These are phyloP conservation scores for Tonatia bakeri DNA, from an alignment of 2,113 vertebrate genomes.

Conservation along the genomic window DNA sequence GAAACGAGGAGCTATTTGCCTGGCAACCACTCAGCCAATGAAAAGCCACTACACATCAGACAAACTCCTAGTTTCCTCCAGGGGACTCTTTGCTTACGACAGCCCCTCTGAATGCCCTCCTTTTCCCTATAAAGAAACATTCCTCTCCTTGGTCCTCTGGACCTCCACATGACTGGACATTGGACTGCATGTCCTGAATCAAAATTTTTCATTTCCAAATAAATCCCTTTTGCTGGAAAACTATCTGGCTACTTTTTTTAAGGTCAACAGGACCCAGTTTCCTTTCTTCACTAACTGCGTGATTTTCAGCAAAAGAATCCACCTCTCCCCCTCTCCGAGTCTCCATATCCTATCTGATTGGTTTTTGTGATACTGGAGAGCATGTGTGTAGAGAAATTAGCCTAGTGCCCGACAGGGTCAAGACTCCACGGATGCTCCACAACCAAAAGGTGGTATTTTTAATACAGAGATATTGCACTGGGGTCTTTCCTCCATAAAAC, in stretches of 20 bases:
- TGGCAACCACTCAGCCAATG: not conserved
- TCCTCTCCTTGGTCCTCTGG: not conserved
- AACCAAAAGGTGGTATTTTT: not conserved
- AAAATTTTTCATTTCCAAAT: not conserved
- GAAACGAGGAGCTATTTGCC: not conserved
- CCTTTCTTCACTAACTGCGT: not conserved
- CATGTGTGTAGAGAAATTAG: not conserved
- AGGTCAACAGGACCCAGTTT: not conserved
- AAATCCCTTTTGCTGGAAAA: not conserved
- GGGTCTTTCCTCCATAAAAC: not conserved
- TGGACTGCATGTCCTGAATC: not conserved
- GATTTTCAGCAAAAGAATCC: not conserved
- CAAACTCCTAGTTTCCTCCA: not conserved
- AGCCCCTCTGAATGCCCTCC: not conserved
- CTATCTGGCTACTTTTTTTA: not conserved
- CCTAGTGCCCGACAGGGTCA: rapidly evolving
- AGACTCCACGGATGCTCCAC: not conserved
- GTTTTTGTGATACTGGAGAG: no score
- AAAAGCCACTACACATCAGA: not conserved
- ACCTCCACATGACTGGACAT: not conserved
- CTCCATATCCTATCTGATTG: not conserved
- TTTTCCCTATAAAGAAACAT: not conserved
- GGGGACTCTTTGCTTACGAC: not conserved
- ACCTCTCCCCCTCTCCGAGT: not conserved
- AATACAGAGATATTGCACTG: not conserved